Evolutionary conservation across 2,888 invertebrate species (phyloP).

Genomic region (Micoletzkya japonica): DNA sequence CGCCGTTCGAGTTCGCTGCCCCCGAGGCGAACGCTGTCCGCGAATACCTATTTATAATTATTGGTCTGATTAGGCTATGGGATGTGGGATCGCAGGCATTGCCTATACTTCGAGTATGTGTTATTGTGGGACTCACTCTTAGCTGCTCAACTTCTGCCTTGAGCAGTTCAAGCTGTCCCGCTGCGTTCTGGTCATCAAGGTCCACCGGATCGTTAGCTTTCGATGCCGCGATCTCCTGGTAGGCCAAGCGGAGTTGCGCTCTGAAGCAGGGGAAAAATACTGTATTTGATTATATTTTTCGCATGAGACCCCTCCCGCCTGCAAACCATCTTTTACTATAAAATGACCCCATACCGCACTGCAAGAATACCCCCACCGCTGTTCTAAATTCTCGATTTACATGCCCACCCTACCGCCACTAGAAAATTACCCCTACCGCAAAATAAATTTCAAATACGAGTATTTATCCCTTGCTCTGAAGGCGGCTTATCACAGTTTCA

Average conservation of each 20-base stretch:
- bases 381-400: no score
- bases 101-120: no score
- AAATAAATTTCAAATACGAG: no score
- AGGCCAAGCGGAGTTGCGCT: conserved; percentile 16
- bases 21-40: conserved; percentile 43
- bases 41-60: conserved; percentile 41
- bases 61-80: background rate
- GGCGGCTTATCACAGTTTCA: no score
- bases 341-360: no score
- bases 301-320: no score
- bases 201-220: no score
- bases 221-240: background rate
- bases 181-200: conserved; percentile 11
- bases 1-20: conserved; percentile 55
- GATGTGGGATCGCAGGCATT: conserved; percentile 15
- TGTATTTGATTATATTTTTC: background rate
- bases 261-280: background rate
- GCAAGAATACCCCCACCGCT: no score
- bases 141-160: background rate
- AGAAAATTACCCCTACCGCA: no score
- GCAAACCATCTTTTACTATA: no score
- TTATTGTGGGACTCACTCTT: background rate
- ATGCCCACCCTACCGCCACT: no score
- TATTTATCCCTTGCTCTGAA: no score
- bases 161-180: background rate